Evolutionary conservation across 2,888 invertebrate species (phyloP).

Genomic region (Peribatodes rhomboidaria): DNA sequence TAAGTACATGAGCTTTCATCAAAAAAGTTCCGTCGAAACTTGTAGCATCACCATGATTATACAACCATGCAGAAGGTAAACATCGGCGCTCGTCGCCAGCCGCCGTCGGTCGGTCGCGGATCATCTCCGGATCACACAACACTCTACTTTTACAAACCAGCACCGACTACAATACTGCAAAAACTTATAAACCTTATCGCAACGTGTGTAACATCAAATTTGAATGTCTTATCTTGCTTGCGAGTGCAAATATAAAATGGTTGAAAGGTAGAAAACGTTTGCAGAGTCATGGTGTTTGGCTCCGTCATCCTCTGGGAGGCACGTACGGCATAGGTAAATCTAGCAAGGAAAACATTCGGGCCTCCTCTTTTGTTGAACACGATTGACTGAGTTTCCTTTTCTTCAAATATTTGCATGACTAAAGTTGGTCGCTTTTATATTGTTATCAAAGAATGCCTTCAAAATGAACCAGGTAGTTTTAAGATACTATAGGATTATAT

Average conservation of each 20-base stretch:
- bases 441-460: not conserved
- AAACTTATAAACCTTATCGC: constrained; percentile 9
- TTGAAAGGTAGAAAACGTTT: constrained; percentile 11
- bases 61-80: constrained; percentile 39
- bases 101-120: constrained; percentile 36
- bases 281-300: constrained; percentile 46
- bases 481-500: no score
- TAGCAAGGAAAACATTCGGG: constrained; percentile 24
- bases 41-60: constrained; percentile 26
- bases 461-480: no score
- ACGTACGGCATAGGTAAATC: constrained; percentile 35
- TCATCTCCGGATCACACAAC: constrained; percentile 38
- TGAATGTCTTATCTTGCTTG: not conserved
- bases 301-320: constrained; percentile 30
- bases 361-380: constrained; percentile 10
- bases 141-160: constrained; percentile 3
- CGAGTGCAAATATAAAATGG: constrained; percentile 18
- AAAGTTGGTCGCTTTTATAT: not conserved
- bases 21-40: constrained; percentile 1
- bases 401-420: constrained; percentile 5
- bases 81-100: constrained; percentile 27
- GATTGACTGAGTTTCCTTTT: constrained; percentile 8
- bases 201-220: not conserved
- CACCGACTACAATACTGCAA: not conserved
- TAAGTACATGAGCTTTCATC: constrained; percentile 1